Evolutionary conservation across 2,888 invertebrate genomes (phyloP).

Genomic region (Leistus spinibarbis): DNA sequence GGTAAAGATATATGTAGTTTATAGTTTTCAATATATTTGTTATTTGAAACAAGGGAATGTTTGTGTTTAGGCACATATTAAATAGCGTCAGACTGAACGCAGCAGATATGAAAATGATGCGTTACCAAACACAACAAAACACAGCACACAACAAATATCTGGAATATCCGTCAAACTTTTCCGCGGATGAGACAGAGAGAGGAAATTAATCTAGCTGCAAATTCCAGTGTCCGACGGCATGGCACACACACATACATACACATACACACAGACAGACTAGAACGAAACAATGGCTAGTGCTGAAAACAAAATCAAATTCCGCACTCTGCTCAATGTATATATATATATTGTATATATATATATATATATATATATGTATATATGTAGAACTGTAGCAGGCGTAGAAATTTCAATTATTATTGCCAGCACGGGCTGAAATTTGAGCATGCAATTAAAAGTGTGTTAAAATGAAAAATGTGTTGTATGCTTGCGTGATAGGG

Average conservation of each 20-base stretch:
- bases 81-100: too few species aligned
- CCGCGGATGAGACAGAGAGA: conserved; percentile 18
- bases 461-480: conserved; percentile 49
- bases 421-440: conserved; percentile 35
- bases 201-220: conserved; percentile 34
- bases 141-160: conserved; percentile 6
- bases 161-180: conserved; percentile 37
- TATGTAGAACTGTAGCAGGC: neutral
- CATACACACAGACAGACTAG: neutral
- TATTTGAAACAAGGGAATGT: too few species aligned
- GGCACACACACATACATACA: too few species aligned
- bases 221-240: conserved; percentile 37
- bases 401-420: conserved; percentile 38
- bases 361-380: neutral
- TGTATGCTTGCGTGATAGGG: neutral
- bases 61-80: too few species aligned
- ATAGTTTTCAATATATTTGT: too few species aligned
- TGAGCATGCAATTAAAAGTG: conserved; percentile 48
- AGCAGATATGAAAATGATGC: neutral
- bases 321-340: neutral
- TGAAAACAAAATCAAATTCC: conserved; percentile 39
- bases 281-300: conserved; percentile 21
- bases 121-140: neutral
- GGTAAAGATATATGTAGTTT: too few species aligned
- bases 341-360: neutral